Evolutionary conservation across 2,113 vertebrate species (phyloP).

Genomic region (Ploceus nigricollis): DNA sequence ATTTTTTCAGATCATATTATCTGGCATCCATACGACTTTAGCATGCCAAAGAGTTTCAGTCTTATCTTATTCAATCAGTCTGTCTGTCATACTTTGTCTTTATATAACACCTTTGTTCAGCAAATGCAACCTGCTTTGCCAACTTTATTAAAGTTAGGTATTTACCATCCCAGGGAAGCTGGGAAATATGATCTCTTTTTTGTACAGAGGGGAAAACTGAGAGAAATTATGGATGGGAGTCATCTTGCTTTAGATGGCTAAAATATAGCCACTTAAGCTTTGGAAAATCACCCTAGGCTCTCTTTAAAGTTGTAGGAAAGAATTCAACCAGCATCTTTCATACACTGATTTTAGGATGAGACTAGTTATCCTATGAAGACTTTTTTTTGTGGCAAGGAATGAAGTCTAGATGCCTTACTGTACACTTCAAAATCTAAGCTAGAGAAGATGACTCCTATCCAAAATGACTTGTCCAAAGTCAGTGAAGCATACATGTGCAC

Average conservation of each 20-base stretch:
- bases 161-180: neutral
- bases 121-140: constrained; percentile 10
- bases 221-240: neutral
- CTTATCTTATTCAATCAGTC: constrained; percentile 22
- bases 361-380: neutral
- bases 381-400: neutral
- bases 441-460: neutral
- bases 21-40: neutral
- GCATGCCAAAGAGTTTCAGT: neutral
- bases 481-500: neutral
- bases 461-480: neutral
- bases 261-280: neutral
- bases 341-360: neutral
- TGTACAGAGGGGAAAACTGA: neutral
- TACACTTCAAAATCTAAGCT: neutral
- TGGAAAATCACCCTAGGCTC: neutral
- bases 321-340: neutral
- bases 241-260: neutral
- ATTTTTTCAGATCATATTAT: constrained; percentile 13
- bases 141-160: constrained; percentile 11
- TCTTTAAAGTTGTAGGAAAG: neutral
- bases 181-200: neutral
- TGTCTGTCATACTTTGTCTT: constrained; percentile 15
- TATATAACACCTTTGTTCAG: neutral
- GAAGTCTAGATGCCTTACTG: neutral